Base-by-base conservation (phyloP, 1,140 invertebrate species). In the Achatina immaculata region DNA sequence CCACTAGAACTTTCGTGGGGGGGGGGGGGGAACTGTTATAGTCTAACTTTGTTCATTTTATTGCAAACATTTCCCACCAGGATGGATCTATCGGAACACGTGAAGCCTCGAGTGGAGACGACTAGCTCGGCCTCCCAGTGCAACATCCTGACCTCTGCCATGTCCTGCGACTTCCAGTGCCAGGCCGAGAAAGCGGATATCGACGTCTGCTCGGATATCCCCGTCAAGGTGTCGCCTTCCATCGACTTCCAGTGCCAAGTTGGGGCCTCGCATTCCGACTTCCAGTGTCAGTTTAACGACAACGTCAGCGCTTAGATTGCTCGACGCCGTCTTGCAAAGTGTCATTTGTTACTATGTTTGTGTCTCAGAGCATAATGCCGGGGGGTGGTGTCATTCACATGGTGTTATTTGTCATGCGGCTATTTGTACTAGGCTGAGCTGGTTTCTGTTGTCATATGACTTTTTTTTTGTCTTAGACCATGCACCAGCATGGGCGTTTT, bases 251-350 rank as follows among this genome's bases (percentile, higher is more conserved):
- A 73, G 43, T 73, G 71, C 43, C 71, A 73, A 31, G 71, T 48
- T 1, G 43, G 43, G 14, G 71, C n/a, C 28, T 40, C 71, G 19
- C 43, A 73, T 14, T 48, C 42, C 9, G 71, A 73, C 71, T 73
- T 73, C 43, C 71, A 73, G 28, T 73, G 71, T 24, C 71, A 73
- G 43, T 73, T 73, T 34, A 36, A 73, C 19, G 43, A 73, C 71
- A 73, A 73, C 71, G 43, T 48, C 24, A 42, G 31, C 24, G 36
- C 16, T 7, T 38, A 66, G 34, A 2, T 14, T 38, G 31, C 11
- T 11, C 24, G 48, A 51, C 11, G 24, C 48, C 11, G 24, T 14
- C 48, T 11, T 51, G 48, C 24, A 14, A 51, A 24, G 48, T 11
- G 11, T 51, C 24, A 24, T 14, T 11, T 51, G 11, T 51, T 51